Evolutionary conservation across 2,888 invertebrate genomes (phyloP), one percentile per base, ranked within the genome.

Genomic region (Agrochola lychnidis): DNA sequence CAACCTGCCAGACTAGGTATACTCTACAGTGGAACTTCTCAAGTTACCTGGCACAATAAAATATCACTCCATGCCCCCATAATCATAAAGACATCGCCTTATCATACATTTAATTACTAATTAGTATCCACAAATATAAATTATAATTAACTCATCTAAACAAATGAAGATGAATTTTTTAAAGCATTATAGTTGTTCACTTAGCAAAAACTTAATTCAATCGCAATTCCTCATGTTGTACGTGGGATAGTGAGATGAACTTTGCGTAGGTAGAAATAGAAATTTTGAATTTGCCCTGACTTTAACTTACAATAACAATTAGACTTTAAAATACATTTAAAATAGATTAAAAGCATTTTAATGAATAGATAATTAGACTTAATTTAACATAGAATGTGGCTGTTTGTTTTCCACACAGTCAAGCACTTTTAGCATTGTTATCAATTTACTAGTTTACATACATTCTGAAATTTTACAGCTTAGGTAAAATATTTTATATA

Each of bases 101-200:
- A 85, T n/a, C 30, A 61, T 72, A 71, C 66, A 70, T 63, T 61
- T 77, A 85, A 57, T 59, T 64, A 68, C 57, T 81, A 81, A 76
- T 69, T 70, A 66, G 48, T 71, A 62, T 67, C 59, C 48, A 76
- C 57, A 80, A 67, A 45, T 57, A 76, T 62, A 70, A 70, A 70
- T 63, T n/a, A 67, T 66, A 70, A 70, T 61, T n/a, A 67, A 73
- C 51, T 75, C 59, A 71, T 57, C 30, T 66, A 59, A 57, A 56
- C 25, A 70, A 67, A 63, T 56, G 19, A 70, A 68, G 56, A 73
- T 30, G 30, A 76, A 57, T 42, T 57, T 76, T 73, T 86, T 87
- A 80, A 86, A 86, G 83, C 85, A 82, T 73, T 64, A 63, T n/a
- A 76, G 62, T 87, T 87, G 86, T 81, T 87, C 78, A 53, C 63